These are phyloP conservation scores for Plemyria rubiginata DNA, from an alignment of 2,888 invertebrate genomes.

Conservation along the genomic window DNA sequence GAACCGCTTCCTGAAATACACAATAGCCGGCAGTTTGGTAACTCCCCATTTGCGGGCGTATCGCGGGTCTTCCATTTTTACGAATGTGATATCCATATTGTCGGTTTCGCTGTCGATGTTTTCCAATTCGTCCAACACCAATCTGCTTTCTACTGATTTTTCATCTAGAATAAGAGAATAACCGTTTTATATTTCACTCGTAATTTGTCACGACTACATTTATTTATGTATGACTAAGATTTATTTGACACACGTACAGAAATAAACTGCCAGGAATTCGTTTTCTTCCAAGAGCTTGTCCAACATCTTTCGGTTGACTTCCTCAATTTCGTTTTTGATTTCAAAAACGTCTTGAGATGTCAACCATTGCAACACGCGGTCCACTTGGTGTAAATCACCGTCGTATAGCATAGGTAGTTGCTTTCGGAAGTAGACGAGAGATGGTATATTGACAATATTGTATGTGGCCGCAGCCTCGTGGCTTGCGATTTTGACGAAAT, in stretches of 20 bases:
- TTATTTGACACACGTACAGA: slow-evolving; percentile 88
- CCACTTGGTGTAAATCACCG: slow-evolving; percentile 94
- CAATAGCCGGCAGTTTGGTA: slow-evolving; percentile 94
- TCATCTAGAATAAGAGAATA: no score
- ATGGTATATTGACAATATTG: slow-evolving; percentile 92
- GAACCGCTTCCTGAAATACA: slow-evolving; percentile 95
- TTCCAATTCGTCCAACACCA: slow-evolving; percentile 94
- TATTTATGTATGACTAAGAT: no score
- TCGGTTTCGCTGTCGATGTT: slow-evolving; percentile 98
- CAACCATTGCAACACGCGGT: slow-evolving; percentile 93
- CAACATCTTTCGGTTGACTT: slow-evolving; percentile 98
- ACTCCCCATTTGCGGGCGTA: slow-evolving; percentile 98
- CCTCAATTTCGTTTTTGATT: slow-evolving; percentile 98
- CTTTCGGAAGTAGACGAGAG: slow-evolving; percentile 94
- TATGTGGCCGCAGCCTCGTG: slow-evolving; percentile 92
- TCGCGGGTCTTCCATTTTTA: slow-evolving; percentile 95
- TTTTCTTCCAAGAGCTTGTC: slow-evolving; percentile 97
- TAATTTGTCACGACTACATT: no score
- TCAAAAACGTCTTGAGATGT: slow-evolving; percentile 98
- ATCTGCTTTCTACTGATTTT: slow-evolving; percentile 91
- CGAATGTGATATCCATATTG: slow-evolving; percentile 96
- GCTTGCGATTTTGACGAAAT: slow-evolving; percentile 96
- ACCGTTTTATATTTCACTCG: no score
- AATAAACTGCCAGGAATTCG: slow-evolving; percentile 97
- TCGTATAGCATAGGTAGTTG: slow-evolving; percentile 94